Evolutionary conservation across 1,140 invertebrate genomes (phyloP).

Genomic region (Sipha flava): DNA sequence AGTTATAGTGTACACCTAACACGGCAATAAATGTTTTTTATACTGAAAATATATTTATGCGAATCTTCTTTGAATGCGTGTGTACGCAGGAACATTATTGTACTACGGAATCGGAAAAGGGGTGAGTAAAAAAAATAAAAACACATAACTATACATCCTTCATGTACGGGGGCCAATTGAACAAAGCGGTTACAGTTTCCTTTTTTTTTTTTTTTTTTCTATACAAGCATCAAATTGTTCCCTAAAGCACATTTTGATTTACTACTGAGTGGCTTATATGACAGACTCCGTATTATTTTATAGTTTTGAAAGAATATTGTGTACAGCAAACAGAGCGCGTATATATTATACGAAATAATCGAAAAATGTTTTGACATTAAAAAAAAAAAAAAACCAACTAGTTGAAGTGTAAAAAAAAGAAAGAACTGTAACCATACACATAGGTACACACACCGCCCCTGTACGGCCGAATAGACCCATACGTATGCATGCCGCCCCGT

Average conservation of each 20-base stretch:
- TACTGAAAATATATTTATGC: neutral
- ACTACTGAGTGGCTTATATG: constrained; percentile 17
- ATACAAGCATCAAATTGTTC: constrained; percentile 16
- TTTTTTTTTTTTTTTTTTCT: constrained; percentile 8
- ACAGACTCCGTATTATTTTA: constrained; percentile 16
- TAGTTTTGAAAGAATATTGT: neutral
- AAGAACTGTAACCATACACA: neutral
- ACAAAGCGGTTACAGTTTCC: constrained; percentile 27
- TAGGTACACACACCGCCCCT: neutral
- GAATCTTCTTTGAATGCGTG: neutral
- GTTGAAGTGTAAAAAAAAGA: neutral
- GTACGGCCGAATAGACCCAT: too few species aligned
- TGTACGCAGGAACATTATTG: neutral
- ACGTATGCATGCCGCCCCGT: too few species aligned
- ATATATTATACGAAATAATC: neutral
- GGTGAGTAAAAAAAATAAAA: neutral
- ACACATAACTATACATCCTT: neutral
- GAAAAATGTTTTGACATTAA: constrained; percentile 15
- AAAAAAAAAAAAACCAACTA: neutral
- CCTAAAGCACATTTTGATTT: constrained; percentile 28
- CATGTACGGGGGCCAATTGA: constrained; percentile 14
- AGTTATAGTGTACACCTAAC: too few species aligned
- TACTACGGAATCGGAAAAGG: neutral
- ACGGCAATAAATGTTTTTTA: too few species aligned
- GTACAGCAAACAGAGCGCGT: neutral